Conservation (phyloP, 2,797 vertebrate genomes). For the Enoplosus armatus region DNA sequence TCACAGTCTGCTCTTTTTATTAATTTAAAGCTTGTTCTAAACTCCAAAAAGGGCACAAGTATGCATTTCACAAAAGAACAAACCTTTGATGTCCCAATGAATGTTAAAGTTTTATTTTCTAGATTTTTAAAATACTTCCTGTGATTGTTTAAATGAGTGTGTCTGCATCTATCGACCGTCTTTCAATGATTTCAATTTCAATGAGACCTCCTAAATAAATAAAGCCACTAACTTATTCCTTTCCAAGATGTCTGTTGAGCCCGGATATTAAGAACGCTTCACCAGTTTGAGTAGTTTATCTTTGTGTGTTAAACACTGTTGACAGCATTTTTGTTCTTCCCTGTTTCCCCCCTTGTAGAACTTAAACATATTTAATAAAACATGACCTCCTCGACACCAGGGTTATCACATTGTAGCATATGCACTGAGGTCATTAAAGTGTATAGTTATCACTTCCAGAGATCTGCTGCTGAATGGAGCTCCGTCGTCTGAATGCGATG, state of each 20-base stretch:
- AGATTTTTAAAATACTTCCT: neutral
- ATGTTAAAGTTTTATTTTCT: neutral
- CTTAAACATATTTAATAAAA: constrained; percentile 33
- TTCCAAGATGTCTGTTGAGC: neutral
- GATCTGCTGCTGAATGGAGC: neutral
- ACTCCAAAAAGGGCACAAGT: neutral
- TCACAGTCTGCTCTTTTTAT: constrained; percentile 1
- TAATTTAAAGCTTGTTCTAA: constrained; percentile 1
- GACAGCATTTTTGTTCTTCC: constrained; percentile 17
- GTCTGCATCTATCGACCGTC: neutral
- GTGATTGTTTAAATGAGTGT: neutral
- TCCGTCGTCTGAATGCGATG: neutral
- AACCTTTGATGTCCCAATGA: neutral
- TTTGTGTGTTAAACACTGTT: constrained; percentile 3
- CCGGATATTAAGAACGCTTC: neutral
- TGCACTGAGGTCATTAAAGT: neutral
- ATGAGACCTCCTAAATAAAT: constrained; percentile 8
- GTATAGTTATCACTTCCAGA: constrained; percentile 15
- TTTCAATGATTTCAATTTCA: neutral
- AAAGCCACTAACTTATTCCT: neutral
- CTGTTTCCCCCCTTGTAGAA: neutral
- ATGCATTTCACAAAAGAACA: neutral
- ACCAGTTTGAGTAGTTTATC: constrained; percentile 20
- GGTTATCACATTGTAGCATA: neutral
- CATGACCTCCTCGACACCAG: neutral